Base-by-base conservation (phyloP, 2,113 vertebrate species). In the Strix aluco region DNA sequence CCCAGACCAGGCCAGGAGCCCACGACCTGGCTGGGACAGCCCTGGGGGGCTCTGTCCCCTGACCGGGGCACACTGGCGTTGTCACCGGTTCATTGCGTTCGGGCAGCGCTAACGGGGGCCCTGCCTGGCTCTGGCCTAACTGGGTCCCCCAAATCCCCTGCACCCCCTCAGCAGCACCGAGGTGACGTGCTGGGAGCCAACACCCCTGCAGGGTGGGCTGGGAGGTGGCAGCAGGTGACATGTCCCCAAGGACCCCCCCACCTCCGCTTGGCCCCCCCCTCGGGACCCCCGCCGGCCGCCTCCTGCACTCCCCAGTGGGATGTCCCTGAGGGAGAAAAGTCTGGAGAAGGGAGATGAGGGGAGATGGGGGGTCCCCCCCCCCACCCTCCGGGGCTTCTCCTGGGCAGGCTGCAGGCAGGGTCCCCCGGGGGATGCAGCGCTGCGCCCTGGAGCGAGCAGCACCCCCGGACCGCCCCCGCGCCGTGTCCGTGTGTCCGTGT, bases 211-310 rank as follows among this genome's bases (percentile, higher is more conserved):
- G 46, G 46, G 46, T 47, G 73, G 58, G 4, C 25, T 2, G 0
- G 66, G 47, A 15, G 8, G 2, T 19, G 59, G 38, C 34, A 36
- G 32, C 3, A 8, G 51, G 32, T 10, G 42, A 18, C 46, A 6
- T 0, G 34, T 25, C 38, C 49, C 40, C 10, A 5, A 20, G 54
- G 26, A 9, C 5, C 6, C n/a, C 47, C 19, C 8, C 13, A 2
- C 18, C 27, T 15, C 42, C 4, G 2, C 4, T n/a, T 58, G 32
- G 21, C 6, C 11, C 10, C 27, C 10, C 13, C 12, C 46, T 25
- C 2, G 5, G 11, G 14, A 34, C 3, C 9, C 36, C 54, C 30
- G 0, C 38, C 8, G 7, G 32, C 27, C 10, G 0, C 78, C 42
- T 27, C 58, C 52, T 49, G 82, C 8, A 2, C 46, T 5, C 3